Evolutionary conservation across 2,888 invertebrate genomes (phyloP).

Genomic region (Napeogenes inachia): DNA sequence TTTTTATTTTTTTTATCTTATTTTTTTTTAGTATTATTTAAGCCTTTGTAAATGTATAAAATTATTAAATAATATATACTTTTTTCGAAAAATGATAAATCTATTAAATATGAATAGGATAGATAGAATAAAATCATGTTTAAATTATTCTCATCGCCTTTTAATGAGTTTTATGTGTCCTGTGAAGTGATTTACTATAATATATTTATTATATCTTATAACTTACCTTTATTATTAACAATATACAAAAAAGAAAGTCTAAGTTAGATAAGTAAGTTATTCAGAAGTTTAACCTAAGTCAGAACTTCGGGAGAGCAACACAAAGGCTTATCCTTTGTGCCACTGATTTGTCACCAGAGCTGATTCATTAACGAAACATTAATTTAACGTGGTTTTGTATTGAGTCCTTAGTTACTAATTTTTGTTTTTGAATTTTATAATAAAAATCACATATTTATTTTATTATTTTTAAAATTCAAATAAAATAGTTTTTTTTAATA

Average conservation of each 20-base stretch:
- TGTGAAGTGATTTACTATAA: too few species aligned
- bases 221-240: background rate
- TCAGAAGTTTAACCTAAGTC: conserved; percentile 8
- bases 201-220: too few species aligned
- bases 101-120: too few species aligned
- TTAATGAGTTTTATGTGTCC: too few species aligned
- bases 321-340: conserved; percentile 42
- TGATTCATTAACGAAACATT: conserved; percentile 68
- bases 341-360: conserved; percentile 66
- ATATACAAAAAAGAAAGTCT: background rate
- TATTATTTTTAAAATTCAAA: background rate
- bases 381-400: conserved; percentile 48
- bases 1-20: too few species aligned
- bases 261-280: conserved; percentile 4
- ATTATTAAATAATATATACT: too few species aligned
- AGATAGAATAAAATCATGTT: too few species aligned
- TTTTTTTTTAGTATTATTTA: too few species aligned
- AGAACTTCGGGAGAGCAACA: conserved; percentile 26
- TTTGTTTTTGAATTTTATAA: background rate
- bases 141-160: too few species aligned
- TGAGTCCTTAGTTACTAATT: conserved; percentile 11
- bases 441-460: background rate
- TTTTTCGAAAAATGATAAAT: too few species aligned
- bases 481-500: too few species aligned
- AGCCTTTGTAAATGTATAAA: too few species aligned